These are phyloP conservation scores for Propithecus coquereli DNA, from an alignment of 2,113 vertebrate species.

Conservation along the genomic window DNA sequence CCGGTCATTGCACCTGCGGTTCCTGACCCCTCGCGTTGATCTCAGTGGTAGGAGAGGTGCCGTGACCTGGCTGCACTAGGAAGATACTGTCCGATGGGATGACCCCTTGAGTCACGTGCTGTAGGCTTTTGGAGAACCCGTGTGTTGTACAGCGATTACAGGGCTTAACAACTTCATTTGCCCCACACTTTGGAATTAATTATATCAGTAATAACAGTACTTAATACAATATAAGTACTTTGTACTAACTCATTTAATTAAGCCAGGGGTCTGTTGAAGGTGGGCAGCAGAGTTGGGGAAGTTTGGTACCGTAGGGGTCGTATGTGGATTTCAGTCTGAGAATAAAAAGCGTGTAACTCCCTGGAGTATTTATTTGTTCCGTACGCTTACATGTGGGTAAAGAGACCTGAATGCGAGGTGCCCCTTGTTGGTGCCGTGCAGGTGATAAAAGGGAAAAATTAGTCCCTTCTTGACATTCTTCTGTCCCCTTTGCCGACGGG, in stretches of 20 bases:
- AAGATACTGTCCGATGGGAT: rapidly evolving
- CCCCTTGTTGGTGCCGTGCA: rapidly evolving
- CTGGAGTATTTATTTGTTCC: not conserved
- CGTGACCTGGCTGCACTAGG: not conserved
- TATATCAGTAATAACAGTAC: too few relatives aligned
- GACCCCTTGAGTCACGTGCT: not conserved
- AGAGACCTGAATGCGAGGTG: not conserved
- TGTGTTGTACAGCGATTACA: too few relatives aligned
- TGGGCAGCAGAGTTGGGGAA: not conserved
- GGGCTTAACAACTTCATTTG: not conserved
- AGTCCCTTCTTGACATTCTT: not conserved
- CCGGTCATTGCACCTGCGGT: too few relatives aligned
- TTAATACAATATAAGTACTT: rapidly evolving
- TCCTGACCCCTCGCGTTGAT: not conserved
- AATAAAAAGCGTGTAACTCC: not conserved
- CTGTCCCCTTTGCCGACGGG: not conserved
- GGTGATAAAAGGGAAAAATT: rapidly evolving
- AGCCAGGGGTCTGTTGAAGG: not conserved
- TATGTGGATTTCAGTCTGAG: not conserved
- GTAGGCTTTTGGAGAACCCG: not conserved
- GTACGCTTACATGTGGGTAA: not conserved
- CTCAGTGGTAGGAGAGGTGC: not conserved
- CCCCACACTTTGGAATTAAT: not conserved
- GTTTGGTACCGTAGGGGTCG: too few relatives aligned
- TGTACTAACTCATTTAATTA: too few relatives aligned